A percentile compares a stretch with the other conserved stretches of the same genome.
Conservation (phyloP, 1,140 invertebrate genomes). For the Camponotus floridanus region DNA sequence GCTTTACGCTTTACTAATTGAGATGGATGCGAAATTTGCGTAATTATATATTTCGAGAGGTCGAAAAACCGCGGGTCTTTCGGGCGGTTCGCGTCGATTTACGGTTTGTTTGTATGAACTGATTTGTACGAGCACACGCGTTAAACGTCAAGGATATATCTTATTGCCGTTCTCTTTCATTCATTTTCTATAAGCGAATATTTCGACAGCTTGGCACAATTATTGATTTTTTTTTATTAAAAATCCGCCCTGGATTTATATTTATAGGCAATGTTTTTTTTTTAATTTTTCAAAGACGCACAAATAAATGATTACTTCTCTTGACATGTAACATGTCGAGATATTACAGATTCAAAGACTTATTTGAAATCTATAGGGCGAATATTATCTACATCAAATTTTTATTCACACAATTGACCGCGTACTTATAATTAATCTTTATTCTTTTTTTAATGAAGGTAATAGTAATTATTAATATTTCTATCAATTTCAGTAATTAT, state of each 20-base stretch:
- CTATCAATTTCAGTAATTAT: background rate
- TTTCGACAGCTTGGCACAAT: background rate
- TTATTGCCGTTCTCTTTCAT: background rate
- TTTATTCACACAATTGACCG: background rate
- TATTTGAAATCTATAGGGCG: background rate
- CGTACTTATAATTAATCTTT: background rate
- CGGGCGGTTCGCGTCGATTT: slow-evolving; percentile 25
- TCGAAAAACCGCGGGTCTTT: slow-evolving; percentile 49
- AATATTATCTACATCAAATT: slow-evolving; percentile 5
- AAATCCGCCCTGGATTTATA: background rate
- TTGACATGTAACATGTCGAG: background rate
- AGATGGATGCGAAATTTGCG: slow-evolving; percentile 53
- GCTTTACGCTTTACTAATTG: slow-evolving; percentile 47
- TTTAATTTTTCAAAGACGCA: background rate
- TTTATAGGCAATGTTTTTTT: background rate
- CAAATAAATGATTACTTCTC: background rate
- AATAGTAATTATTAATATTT: background rate
- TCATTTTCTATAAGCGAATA: slow-evolving; percentile 1
- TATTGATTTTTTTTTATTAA: background rate
- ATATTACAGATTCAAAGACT: background rate
- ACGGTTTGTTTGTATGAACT: background rate
- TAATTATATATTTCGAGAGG: slow-evolving; percentile 51
- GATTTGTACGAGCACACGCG: background rate
- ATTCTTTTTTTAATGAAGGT: background rate
- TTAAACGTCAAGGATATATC: background rate